Conservation (phyloP, 1,140 invertebrate genomes). For the Bombus huntii region DNA sequence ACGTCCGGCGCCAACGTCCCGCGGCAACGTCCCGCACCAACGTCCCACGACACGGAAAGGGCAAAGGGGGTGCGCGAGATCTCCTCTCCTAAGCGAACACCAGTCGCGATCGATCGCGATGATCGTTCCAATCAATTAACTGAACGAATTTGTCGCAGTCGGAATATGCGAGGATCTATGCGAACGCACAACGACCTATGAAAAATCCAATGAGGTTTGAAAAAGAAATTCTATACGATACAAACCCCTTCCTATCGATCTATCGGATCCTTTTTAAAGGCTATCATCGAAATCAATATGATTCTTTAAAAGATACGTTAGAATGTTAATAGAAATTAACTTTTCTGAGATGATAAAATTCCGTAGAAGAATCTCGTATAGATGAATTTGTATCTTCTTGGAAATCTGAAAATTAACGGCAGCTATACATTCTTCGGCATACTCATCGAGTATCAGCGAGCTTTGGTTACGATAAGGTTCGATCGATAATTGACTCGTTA, state of each 20-base stretch:
- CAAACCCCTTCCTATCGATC: neutral
- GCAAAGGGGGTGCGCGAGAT: neutral
- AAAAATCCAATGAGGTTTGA: no score
- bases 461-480: constrained; percentile 26
- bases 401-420: no score
- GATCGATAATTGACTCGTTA: constrained; percentile 54
- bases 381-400: neutral
- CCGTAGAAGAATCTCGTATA: no score
- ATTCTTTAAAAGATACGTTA: neutral
- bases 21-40: neutral
- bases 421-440: neutral
- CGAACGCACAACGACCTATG: no score
- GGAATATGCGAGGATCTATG: no score
- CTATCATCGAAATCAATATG: neutral
- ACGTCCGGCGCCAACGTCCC: neutral
- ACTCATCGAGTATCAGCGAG: neutral
- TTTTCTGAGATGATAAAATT: neutral
- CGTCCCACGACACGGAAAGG: neutral
- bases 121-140: constrained; percentile 43
- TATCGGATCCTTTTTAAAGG: neutral
- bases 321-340: no score
- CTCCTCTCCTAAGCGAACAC: constrained; percentile 15
- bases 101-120: constrained; percentile 23
- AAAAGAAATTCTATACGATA: no score
- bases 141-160: neutral